A percentile compares a stretch with the other conserved stretches of the same genome.
Evolutionary conservation across 2,797 vertebrate genomes (phyloP).

Genomic region (Erpetoichthys calabaricus): DNA sequence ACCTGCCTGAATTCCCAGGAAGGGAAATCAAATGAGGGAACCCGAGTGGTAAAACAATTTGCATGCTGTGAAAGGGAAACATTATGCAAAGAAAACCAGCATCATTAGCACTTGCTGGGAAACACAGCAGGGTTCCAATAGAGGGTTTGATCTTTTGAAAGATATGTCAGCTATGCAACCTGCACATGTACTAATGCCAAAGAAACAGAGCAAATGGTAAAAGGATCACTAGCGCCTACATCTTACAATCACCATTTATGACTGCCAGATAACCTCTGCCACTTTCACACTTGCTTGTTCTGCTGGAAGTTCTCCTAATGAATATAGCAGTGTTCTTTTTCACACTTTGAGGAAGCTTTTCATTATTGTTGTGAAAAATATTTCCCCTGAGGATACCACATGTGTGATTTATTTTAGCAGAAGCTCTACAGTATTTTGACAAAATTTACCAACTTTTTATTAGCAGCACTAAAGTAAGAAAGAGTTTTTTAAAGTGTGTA

Average conservation of each 20-base stretch:
- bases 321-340: conserved; percentile 44
- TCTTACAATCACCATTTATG: conserved; percentile 24
- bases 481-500: too few species aligned
- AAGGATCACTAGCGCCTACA: conserved; percentile 29
- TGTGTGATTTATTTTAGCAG: too few species aligned
- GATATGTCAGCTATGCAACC: conserved; percentile 29
- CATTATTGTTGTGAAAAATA: conserved; percentile 40
- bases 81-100: conserved; percentile 39
- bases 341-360: conserved; percentile 46
- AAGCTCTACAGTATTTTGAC: too few species aligned
- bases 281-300: conserved; percentile 25
- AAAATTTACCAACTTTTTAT: too few species aligned
- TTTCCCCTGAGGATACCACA: conserved; percentile 26
- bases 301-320: conserved; percentile 41
- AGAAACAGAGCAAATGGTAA: conserved; percentile 34
- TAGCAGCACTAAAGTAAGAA: too few species aligned
- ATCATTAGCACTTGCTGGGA: conserved; percentile 42
- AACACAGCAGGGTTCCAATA: conserved; percentile 30
- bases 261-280: conserved; percentile 17
- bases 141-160: conserved; percentile 30
- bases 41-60: conserved; percentile 41
- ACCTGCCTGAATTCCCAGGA: conserved; percentile 15
- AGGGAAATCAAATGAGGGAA: conserved; percentile 7
- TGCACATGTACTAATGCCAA: conserved; percentile 25
- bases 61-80: conserved; percentile 31